A percentile compares a stretch with the other conserved stretches of the same genome.
Evolutionary conservation across 2,113 vertebrate species (phyloP).

Genomic region (Chamaea fasciata): DNA sequence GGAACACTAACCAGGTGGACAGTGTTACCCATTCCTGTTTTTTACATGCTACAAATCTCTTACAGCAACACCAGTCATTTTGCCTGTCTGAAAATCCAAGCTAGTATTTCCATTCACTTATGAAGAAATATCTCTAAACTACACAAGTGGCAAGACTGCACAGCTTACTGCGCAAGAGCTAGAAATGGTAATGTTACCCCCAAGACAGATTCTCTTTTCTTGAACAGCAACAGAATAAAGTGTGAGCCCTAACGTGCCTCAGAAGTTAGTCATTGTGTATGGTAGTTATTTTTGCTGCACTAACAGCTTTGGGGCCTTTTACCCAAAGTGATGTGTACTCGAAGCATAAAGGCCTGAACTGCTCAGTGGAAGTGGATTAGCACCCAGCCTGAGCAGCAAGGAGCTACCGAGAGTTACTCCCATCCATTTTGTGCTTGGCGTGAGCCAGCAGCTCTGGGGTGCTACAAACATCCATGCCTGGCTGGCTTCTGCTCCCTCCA

Average conservation of each 20-base stretch:
- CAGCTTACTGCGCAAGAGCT: not conserved
- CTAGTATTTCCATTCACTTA: not conserved
- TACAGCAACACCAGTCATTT: not conserved
- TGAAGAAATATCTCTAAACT: not conserved
- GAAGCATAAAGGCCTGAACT: not conserved
- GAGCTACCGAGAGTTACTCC: not conserved
- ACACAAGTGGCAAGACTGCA: not conserved
- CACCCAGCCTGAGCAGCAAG: not conserved
- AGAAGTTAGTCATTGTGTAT: not conserved
- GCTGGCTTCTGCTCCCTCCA: not conserved
- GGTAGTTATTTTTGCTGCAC: not conserved
- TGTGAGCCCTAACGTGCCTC: not conserved
- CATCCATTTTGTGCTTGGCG: not conserved
- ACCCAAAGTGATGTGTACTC: not conserved
- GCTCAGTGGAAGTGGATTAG: not conserved
- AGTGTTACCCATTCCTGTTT: not conserved
- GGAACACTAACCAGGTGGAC: not conserved
- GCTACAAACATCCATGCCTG: not conserved
- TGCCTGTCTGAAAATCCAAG: not conserved
- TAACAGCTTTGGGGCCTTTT: not conserved
- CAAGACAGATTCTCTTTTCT: not conserved
- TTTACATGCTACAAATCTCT: not conserved
- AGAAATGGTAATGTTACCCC: not conserved
- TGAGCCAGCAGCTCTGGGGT: not conserved
- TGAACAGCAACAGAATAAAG: not conserved